Percentiles rank a stretch among this genome's conserved stretches.
Conservation (phyloP, 2,888 invertebrate genomes). For the Meghimatium bilineatum region DNA sequence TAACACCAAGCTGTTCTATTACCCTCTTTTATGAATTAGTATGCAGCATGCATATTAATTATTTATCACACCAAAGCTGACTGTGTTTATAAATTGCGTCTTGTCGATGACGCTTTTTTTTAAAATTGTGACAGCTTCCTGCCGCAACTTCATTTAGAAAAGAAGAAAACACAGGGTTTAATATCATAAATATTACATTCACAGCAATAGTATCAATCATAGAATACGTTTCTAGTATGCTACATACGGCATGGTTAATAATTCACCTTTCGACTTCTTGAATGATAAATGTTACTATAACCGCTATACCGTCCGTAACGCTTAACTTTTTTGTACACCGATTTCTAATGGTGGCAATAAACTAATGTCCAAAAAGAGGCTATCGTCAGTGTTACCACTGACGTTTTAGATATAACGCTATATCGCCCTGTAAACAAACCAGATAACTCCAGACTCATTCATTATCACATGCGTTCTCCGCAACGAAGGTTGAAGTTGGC, state of each 20-base stretch:
- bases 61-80: not conserved
- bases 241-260: not conserved
- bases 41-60: no score
- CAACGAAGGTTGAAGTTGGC: no score
- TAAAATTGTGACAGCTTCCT: constrained; percentile 43
- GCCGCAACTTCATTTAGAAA: constrained; percentile 12
- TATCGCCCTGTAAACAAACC: no score
- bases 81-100: not conserved
- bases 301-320: not conserved
- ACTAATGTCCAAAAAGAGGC: constrained; percentile 40
- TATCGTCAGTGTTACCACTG: not conserved
- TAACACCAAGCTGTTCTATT: no score
- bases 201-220: not conserved
- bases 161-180: not conserved
- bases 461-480: no score
- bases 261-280: constrained; percentile 20
- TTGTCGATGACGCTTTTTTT: constrained; percentile 30
- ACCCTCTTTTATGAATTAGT: no score
- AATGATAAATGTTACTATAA: not conserved
- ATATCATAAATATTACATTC: not conserved
- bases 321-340: constrained; percentile 25
- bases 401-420: no score
- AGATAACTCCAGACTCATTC: no score
- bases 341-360: constrained; percentile 37
- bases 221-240: not conserved